Conservation (phyloP, 2,797 vertebrate genomes). For the Eulemur rubriventer region DNA sequence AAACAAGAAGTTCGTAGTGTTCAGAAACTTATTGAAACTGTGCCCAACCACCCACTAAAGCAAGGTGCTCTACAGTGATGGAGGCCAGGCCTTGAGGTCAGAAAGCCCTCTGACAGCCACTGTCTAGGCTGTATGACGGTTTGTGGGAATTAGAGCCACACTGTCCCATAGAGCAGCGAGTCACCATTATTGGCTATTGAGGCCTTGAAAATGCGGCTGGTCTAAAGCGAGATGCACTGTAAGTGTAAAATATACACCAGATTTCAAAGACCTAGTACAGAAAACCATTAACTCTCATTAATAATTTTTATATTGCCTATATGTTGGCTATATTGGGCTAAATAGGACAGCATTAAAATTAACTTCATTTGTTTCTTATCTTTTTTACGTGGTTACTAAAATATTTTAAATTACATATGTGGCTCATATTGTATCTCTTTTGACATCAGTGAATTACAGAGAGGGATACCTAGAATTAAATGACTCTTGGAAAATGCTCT, state of each 20-base stretch:
- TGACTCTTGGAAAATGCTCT: neutral
- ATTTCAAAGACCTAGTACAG: neutral
- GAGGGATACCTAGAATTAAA: neutral
- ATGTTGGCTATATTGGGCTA: neutral
- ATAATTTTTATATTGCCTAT: neutral
- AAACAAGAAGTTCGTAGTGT: conserved; percentile 76
- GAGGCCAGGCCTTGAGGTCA: neutral
- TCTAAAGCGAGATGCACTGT: neutral
- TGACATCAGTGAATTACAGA: neutral
- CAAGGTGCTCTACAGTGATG: neutral
- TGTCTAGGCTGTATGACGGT: neutral
- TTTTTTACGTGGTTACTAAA: neutral
- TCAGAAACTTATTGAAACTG: conserved; percentile 47
- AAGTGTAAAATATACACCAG: neutral
- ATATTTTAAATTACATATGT: neutral
- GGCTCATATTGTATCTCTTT: neutral
- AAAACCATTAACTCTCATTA: neutral
- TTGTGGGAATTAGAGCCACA: neutral
- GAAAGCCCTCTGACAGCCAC: neutral
- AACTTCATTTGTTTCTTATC: neutral
- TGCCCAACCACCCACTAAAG: neutral
- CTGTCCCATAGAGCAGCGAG: neutral
- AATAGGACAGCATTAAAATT: neutral
- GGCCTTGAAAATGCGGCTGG: neutral
- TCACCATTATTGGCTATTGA: neutral